These are phyloP conservation scores for Trididemnum miniatum DNA, from an alignment of 23 tunicate genomes.

Conservation along the genomic window DNA sequence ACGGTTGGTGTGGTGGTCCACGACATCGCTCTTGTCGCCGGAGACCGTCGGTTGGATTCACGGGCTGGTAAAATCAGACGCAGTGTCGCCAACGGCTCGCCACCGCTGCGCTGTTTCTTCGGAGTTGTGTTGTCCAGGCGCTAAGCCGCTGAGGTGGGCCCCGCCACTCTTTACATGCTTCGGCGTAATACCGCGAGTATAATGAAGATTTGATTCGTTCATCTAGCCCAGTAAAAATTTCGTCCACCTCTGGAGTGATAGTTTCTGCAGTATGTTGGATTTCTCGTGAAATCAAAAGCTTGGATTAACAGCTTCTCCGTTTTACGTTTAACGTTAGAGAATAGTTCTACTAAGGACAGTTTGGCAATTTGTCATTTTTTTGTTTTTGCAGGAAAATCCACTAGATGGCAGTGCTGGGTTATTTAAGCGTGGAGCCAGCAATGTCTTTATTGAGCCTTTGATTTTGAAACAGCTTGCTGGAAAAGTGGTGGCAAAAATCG, in stretches of 20 bases:
- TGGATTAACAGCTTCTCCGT: too few relatives aligned
- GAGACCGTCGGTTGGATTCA: not conserved
- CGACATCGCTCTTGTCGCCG: not conserved
- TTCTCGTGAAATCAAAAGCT: too few relatives aligned
- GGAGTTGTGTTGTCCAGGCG: not conserved
- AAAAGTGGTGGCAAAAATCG: too few relatives aligned
- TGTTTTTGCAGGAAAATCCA: not conserved
- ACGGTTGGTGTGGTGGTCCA: too few relatives aligned
- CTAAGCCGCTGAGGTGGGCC: not conserved
- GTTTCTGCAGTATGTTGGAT: not conserved
- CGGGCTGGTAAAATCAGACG: not conserved
- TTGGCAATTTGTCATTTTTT: not conserved
- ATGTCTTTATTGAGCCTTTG: conserved; percentile 8
- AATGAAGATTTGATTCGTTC: not conserved
- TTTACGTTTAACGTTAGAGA: too few relatives aligned
- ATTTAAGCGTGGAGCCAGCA: conserved; percentile 33
- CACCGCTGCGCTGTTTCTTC: not conserved
- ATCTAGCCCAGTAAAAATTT: not conserved
- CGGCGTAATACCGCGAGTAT: not conserved
- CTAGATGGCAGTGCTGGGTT: conserved; percentile 18
- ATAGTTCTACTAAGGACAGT: too few relatives aligned
- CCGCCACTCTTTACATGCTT: not conserved
- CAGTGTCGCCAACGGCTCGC: not conserved
- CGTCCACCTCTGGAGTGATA: not conserved
- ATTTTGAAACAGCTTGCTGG: not conserved